A percentile compares a stretch with the other conserved stretches of the same genome.
phyloP scores from a whole-genome alignment of 2,797 vertebrate genomes.

The Chaetodon trifasciatus region DNA sequence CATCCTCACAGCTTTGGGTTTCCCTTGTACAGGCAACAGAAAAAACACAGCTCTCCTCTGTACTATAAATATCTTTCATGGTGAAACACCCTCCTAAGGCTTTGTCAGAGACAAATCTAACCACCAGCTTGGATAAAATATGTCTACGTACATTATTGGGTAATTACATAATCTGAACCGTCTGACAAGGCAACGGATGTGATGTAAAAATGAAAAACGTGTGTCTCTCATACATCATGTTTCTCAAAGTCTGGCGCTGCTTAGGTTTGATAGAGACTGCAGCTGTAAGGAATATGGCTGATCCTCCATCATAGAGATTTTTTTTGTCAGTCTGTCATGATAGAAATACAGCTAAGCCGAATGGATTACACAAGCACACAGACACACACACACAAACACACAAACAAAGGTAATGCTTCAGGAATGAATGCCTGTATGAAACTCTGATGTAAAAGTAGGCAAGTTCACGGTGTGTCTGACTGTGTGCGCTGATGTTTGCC shows the following conservation, averaged over 20 bases:
- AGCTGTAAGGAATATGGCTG: constrained; percentile 37
- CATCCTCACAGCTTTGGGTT: constrained; percentile 70
- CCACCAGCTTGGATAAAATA: constrained; percentile 57
- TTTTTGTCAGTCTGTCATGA: constrained; percentile 42
- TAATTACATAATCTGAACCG: constrained; percentile 68
- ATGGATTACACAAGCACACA: constrained; percentile 6
- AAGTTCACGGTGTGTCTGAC: background rate
- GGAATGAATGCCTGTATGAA: constrained; percentile 10
- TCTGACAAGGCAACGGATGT: constrained; percentile 54
- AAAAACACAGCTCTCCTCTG: constrained; percentile 23
- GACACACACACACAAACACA: background rate
- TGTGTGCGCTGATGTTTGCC: constrained; percentile 42
- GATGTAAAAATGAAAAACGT: constrained; percentile 53
- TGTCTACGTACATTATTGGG: constrained; percentile 34
- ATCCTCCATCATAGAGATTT: constrained; percentile 51
- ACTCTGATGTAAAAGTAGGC: constrained; percentile 24
- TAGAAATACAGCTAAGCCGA: constrained; percentile 26
- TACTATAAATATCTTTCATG: constrained; percentile 72
- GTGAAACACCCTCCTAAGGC: constrained; percentile 66
- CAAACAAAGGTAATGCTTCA: constrained; percentile 10
- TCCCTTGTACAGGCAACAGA: constrained; percentile 54
- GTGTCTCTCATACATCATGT: constrained; percentile 27
- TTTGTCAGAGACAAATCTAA: constrained; percentile 62
- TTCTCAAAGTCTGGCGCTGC: constrained; percentile 23
- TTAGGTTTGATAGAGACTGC: constrained; percentile 50